Evolutionary conservation across 2,888 invertebrate species (phyloP), one percentile per base, ranked within the genome.

Genomic region (Caenorhabditis panamensis): DNA sequence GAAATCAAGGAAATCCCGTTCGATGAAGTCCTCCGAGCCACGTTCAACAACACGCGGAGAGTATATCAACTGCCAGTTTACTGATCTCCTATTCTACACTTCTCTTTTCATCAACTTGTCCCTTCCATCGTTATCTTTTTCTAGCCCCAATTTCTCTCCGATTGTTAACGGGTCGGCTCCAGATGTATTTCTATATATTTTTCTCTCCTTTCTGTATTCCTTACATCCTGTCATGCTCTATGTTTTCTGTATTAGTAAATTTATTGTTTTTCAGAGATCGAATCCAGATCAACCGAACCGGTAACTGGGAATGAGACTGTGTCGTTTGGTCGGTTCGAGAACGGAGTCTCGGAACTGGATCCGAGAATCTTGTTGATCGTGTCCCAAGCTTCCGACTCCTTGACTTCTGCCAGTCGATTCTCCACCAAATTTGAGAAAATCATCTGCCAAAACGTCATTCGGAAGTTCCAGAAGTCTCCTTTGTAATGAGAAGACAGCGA

Each of bases 21-120:
- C 16, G 79, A 69, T 11, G 75, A 80, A 49, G 80, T 84, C 2
- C 64, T 84, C 28, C 58, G 73, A 13, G 63, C 66, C 18, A 80
- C 80, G 0, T 56, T 24, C 53, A 61, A 69, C 16, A 83, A 83
- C 22, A 79, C 82, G 2, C 22, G 47, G 18, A 36, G 79, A 37
- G 49, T 72, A 4, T 79, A 79, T 41, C 36, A 56, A 59, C 31
- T 77, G 24, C 47, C 62, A 0, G 31, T 76, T 49, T 76, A 44
- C 51, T 75, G 28, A 41, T n/a, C 18, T 24, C 41, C 3, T 53
- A 16, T 41, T 16, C 9, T n/a, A n/a, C n/a, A n/a, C n/a, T n/a
- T n/a, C n/a, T n/a, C n/a, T n/a, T n/a, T n/a, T 54, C 26, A 56
- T 22, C n/a, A 31, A n/a, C 16, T 56, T 28, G 3, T 20, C 28